A percentile compares a stretch with the other conserved stretches of the same genome.
Conservation (phyloP, 2,797 vertebrate genomes). For the Notolepis coatsorum region DNA sequence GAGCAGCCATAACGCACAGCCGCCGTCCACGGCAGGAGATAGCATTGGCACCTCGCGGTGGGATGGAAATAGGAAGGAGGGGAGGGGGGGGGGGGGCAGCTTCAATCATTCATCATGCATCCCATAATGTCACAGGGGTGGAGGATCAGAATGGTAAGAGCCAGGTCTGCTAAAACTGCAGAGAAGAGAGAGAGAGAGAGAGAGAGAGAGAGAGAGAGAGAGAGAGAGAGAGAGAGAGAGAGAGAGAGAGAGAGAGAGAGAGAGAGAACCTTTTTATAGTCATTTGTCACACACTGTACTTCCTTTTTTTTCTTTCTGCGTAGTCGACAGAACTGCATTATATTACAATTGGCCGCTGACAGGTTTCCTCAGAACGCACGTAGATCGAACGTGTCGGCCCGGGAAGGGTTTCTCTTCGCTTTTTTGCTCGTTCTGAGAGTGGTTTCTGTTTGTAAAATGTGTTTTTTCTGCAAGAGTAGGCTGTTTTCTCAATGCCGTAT, state of each 20-base stretch:
- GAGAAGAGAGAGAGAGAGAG: too few species aligned
- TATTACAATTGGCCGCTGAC: conserved; percentile 12
- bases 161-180: conserved; percentile 46
- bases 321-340: conserved; percentile 33
- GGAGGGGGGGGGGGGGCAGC: conserved; percentile 1
- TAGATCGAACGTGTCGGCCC: conserved; percentile 27
- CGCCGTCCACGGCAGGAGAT: conserved; percentile 64
- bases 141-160: conserved; percentile 55
- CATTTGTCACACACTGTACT: conserved; percentile 56
- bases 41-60: conserved; percentile 48
- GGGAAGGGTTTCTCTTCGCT: not conserved
- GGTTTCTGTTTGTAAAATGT: not conserved
- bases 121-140: conserved; percentile 45
- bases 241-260: too few species aligned
- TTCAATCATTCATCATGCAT: conserved; percentile 71
- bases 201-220: too few species aligned
- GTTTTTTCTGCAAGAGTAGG: not conserved
- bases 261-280: conserved; percentile 16
- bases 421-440: conserved; percentile 9
- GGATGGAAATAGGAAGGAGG: conserved; percentile 38
- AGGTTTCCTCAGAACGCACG: conserved; percentile 15
- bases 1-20: conserved; percentile 41
- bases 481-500: not conserved
- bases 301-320: too few species aligned
- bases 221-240: too few species aligned